Evolutionary conservation across 2,888 invertebrate genomes (phyloP).

Genomic region (Drepanosiphum platanoidis): DNA sequence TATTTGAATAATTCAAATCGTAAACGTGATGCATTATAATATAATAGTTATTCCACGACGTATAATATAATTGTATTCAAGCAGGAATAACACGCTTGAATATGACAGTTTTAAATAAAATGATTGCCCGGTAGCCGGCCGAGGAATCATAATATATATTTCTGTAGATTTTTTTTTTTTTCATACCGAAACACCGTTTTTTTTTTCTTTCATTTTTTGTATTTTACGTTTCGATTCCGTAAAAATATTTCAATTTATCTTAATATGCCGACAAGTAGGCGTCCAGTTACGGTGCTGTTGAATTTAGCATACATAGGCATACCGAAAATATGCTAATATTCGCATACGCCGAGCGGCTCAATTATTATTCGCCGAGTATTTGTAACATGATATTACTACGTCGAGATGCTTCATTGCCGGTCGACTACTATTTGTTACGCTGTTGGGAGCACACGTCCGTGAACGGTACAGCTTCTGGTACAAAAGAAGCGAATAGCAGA

Average conservation of each 20-base stretch:
- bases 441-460: constrained; percentile 48
- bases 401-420: constrained; percentile 35
- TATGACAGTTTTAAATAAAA: not conserved
- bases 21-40: too few relatives aligned
- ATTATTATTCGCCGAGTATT: constrained; percentile 38
- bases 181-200: not conserved
- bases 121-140: not conserved
- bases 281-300: constrained; percentile 26
- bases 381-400: constrained; percentile 23
- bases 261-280: not conserved
- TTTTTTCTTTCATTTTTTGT: not conserved
- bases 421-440: constrained; percentile 46
- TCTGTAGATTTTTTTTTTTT: not conserved
- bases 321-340: constrained; percentile 30
- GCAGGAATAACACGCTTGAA: not conserved
- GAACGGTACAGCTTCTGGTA: constrained; percentile 32
- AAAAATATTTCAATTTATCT: constrained; percentile 34
- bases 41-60: not conserved
- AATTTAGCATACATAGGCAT: not conserved
- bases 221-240: not conserved
- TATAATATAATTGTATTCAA: not conserved
- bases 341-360: not conserved
- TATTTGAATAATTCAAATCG: too few relatives aligned
- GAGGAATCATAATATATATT: not conserved
- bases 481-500: constrained; percentile 49